These are phyloP conservation scores for Omphaloscelis lunosa DNA, from an alignment of 2,888 invertebrate genomes.

Conservation along the genomic window DNA sequence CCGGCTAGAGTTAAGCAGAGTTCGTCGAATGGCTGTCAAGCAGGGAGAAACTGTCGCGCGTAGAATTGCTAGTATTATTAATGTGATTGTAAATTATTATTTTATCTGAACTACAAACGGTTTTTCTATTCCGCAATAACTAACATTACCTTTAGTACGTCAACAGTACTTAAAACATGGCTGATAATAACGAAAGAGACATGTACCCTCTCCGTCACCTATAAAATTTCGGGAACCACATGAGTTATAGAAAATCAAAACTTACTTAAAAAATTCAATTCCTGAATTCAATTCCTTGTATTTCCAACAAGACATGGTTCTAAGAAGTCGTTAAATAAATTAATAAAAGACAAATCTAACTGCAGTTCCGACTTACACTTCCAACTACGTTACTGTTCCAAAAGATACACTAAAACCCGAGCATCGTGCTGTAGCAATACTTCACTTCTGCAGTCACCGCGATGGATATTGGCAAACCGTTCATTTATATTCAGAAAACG, in stretches of 20 bases:
- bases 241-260: neutral
- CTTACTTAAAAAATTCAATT: neutral
- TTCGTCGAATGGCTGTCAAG: too few species aligned
- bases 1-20: too few species aligned
- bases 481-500: constrained; percentile 55
- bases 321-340: neutral
- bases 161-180: too few species aligned
- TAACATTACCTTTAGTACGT: too few species aligned
- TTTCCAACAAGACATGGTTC: neutral
- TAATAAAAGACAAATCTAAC: neutral
- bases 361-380: neutral
- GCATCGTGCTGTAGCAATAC: constrained; percentile 28
- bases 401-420: constrained; percentile 29
- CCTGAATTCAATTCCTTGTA: neutral
- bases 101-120: too few species aligned
- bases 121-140: too few species aligned
- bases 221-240: neutral
- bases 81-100: too few species aligned
- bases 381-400: neutral
- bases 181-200: too few species aligned
- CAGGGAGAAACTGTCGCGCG: too few species aligned
- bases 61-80: too few species aligned
- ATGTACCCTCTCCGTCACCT: too few species aligned
- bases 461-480: constrained; percentile 36
- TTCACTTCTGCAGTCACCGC: constrained; percentile 14